Percentiles rank a stretch among this genome's conserved stretches.
phyloP scores from a whole-genome alignment of 2,113 vertebrate genomes.

The Chloroceryle aenea region DNA sequence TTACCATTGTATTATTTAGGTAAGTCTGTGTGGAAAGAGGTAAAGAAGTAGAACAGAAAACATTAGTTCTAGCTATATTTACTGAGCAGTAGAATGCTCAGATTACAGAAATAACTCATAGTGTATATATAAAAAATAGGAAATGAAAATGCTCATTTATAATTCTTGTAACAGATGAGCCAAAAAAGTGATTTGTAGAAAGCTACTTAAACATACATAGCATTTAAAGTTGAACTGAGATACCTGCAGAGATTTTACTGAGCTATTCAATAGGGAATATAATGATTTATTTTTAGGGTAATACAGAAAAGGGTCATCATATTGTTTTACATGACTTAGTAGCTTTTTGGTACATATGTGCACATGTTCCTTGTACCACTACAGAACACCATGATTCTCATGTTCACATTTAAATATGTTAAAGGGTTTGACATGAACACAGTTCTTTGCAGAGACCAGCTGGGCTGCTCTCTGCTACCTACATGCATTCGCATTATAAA shows the following conservation, averaged over 20 bases:
- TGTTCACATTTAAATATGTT: not conserved
- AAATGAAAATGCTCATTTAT: not conserved
- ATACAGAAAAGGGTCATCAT: not conserved
- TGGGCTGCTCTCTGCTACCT: not conserved
- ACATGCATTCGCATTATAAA: not conserved
- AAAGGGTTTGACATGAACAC: not conserved
- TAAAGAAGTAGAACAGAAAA: not conserved
- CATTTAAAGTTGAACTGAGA: not conserved
- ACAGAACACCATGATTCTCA: not conserved
- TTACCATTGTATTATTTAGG: not conserved
- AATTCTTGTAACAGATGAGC: not conserved
- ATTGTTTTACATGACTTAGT: not conserved
- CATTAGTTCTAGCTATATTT: not conserved
- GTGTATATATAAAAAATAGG: not conserved
- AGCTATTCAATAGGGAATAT: not conserved
- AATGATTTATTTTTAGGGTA: not conserved
- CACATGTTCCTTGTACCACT: not conserved
- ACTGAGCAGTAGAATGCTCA: not conserved
- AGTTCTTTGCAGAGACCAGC: not conserved
- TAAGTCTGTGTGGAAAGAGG: not conserved
- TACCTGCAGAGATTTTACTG: not conserved
- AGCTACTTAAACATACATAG: not conserved
- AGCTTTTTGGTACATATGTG: not conserved
- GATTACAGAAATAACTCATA: not conserved
- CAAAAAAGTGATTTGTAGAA: not conserved